These are phyloP conservation scores for Ceraclea dissimilis DNA, from an alignment of 2,888 invertebrate species.

Conservation along the genomic window DNA sequence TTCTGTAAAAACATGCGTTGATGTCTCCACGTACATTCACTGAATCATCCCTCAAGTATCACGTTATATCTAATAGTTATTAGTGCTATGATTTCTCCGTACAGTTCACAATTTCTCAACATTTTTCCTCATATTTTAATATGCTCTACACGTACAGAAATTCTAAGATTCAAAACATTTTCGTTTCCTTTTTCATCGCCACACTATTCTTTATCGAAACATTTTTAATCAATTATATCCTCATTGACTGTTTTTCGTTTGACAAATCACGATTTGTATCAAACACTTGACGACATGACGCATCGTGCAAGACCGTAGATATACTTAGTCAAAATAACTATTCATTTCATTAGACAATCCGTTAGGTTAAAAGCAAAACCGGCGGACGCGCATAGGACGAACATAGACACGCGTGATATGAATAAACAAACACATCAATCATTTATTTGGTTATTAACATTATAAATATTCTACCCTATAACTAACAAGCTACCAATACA, in stretches of 20 bases:
- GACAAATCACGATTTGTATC: background rate
- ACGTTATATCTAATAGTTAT: too few species aligned
- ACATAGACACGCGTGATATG: background rate
- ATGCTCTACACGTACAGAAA: background rate
- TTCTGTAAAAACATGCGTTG: too few species aligned
- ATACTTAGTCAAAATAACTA: background rate
- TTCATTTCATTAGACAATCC: background rate
- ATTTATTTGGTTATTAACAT: too few species aligned
- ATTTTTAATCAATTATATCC: background rate
- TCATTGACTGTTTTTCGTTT: background rate
- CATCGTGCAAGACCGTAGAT: background rate
- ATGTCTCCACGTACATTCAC: too few species aligned
- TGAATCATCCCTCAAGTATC: too few species aligned
- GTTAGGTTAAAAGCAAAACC: constrained; percentile 2
- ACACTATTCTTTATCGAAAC: background rate
- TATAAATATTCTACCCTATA: too few species aligned
- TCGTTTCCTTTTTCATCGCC: background rate
- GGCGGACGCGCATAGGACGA: background rate
- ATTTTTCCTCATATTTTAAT: too few species aligned
- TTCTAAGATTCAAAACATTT: background rate
- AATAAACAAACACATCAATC: background rate
- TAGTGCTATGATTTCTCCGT: too few species aligned
- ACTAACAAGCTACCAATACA: too few species aligned
- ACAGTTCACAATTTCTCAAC: too few species aligned
- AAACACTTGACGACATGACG: background rate